Percentiles rank a stretch among this genome's conserved stretches.
Conservation (phyloP, 2,797 vertebrate species). For the Falco peregrinus region DNA sequence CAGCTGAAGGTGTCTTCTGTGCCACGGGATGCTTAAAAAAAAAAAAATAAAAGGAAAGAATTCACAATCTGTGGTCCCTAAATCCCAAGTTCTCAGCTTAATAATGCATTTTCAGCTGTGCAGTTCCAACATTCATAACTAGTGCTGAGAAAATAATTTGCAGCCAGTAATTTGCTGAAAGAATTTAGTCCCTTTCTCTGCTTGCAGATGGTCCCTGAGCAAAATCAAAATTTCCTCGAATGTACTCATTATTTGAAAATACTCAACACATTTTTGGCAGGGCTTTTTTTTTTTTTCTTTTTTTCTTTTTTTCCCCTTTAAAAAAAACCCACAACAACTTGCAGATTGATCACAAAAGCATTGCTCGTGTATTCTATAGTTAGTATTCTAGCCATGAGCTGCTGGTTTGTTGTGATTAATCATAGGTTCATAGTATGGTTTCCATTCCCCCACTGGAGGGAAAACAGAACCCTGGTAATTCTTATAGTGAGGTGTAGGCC, state of each 20-base stretch:
- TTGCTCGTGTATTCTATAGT: conserved; percentile 27
- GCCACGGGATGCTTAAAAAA: neutral
- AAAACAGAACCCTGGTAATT: neutral
- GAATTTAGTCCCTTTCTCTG: conserved; percentile 66
- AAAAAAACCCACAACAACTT: neutral
- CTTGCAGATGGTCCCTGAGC: conserved; percentile 66
- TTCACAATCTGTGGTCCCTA: neutral
- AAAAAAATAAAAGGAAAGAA: neutral
- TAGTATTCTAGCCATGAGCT: conserved; percentile 42
- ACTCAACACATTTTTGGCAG: conserved; percentile 66
- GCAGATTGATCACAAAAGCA: conserved; percentile 55
- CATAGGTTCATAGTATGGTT: conserved; percentile 14
- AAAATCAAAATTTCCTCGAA: conserved; percentile 70
- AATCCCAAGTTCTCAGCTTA: conserved; percentile 58
- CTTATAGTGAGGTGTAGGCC: conserved; percentile 2
- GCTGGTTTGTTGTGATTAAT: conserved; percentile 57
- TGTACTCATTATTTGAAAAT: conserved; percentile 70
- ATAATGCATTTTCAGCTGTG: conserved; percentile 62
- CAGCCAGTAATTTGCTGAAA: conserved; percentile 68
- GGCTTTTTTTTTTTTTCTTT: neutral
- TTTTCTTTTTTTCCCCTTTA: neutral
- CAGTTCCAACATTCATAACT: conserved; percentile 57
- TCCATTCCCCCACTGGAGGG: neutral
- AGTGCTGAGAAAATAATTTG: conserved; percentile 64
- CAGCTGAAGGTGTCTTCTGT: neutral